These are phyloP conservation scores for Bos javanicus DNA, from an alignment of 2,113 vertebrate species.

Conservation along the genomic window DNA sequence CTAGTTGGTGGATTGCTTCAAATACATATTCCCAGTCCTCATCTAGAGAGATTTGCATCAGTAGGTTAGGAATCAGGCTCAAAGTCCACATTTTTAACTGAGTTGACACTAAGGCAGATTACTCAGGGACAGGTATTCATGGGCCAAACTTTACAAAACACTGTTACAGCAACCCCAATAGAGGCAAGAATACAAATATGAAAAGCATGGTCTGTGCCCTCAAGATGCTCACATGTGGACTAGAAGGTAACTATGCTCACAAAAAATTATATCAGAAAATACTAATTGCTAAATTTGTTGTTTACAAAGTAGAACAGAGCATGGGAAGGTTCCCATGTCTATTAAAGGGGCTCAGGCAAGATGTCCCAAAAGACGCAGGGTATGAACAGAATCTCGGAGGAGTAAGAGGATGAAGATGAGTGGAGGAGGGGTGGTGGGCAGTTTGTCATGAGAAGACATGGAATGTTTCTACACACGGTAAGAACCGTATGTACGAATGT, in stretches of 20 bases:
- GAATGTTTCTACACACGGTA: not conserved
- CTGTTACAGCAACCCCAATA: not conserved
- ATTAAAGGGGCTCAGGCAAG: not conserved
- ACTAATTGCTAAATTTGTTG: not conserved
- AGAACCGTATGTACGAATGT: not conserved
- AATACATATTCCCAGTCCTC: not conserved
- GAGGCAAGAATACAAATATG: not conserved
- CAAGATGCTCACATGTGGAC: not conserved
- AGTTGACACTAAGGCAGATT: not conserved
- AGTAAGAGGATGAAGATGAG: not conserved
- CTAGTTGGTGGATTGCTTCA: not conserved
- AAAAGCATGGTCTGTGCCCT: not conserved
- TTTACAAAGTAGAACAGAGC: not conserved
- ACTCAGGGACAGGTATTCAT: not conserved
- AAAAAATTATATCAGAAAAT: not conserved
- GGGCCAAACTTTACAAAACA: not conserved
- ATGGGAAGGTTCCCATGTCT: not conserved
- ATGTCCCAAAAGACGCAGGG: not conserved
- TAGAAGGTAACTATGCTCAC: not conserved
- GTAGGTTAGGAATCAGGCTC: not conserved
- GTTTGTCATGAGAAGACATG: not conserved
- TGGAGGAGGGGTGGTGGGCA: too few species aligned
- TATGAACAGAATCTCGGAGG: not conserved
- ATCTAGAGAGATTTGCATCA: not conserved
- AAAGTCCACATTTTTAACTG: not conserved